Evolutionary conservation across 2,113 vertebrate species (phyloP), one percentile per base, ranked within the genome.

Genomic region (Chaetodon auriga): DNA sequence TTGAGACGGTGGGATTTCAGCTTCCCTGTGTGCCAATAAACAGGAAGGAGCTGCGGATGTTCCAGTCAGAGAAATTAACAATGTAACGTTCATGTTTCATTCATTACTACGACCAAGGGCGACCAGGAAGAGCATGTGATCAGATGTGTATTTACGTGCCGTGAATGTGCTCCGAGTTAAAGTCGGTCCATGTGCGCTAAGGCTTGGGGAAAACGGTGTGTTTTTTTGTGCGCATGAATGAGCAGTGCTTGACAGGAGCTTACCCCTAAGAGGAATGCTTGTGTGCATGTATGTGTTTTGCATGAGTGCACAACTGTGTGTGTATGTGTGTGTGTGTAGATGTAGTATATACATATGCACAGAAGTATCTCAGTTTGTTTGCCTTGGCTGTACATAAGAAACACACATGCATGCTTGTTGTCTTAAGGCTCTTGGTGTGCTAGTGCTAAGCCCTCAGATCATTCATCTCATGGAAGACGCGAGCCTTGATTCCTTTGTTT

Each of bases 51-150:
- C 60, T 57, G 58, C 25, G 64, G 72, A 46, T 62, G 58, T 55
- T 45, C 66, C 53, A 65, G 18, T 74, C 25, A 48, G 65, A 54
- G 38, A 69, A 78, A 71, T 70, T 21, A 78, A 78, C 23, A 15
- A 75, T 60, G 38, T 48, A 16, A 55, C 11, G 1, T 78, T 85
- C 79, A 88, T 87, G 82, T 85, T 91, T 90, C 65, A 88, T 88
- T 91, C 63, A 85, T 85, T 18, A 15, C 2, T 30, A 7, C 73
- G 49, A 54, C 73, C 78, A 23, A 36, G 43, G 68, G 78, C 38
- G 10, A 77, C 54, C 0, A 23, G 35, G 21, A 65, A 18, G 30
- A 14, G 54, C 68, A 66, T 48, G 79, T 66, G 87, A 87, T 86
- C 82, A 88, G 82, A 88, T 86, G 78, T 61, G 58, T 35, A 10